phyloP scores from a whole-genome alignment of 2,113 vertebrate species.

The Jacana jacana region DNA sequence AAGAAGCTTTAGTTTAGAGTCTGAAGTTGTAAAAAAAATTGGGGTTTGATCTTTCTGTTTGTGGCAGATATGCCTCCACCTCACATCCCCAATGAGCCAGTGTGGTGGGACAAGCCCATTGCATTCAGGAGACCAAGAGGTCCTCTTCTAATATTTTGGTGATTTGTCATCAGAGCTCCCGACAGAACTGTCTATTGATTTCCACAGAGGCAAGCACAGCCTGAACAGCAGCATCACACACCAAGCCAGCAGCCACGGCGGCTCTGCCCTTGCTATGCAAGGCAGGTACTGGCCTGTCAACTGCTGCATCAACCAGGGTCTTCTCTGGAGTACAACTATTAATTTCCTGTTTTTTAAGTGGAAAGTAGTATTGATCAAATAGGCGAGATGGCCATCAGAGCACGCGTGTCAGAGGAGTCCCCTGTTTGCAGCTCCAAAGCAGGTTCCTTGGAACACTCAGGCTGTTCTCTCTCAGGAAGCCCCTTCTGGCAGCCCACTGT shows the following conservation, averaged over 20 bases:
- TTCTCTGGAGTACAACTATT: neutral
- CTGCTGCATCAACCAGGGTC: neutral
- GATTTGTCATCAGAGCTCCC: neutral
- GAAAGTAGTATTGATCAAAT: neutral
- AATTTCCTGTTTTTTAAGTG: neutral
- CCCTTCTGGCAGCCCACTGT: neutral
- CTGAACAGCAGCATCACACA: neutral
- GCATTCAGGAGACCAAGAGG: neutral
- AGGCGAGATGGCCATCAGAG: rapidly evolving
- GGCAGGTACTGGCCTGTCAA: neutral
- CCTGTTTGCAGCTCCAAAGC: neutral
- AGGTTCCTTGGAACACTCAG: neutral
- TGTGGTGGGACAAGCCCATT: neutral
- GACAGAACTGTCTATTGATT: neutral
- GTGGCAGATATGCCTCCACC: neutral
- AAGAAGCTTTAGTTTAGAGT: neutral
- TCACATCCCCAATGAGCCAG: too few species aligned
- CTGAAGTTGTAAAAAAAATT: neutral
- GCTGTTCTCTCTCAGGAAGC: neutral
- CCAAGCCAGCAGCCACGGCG: neutral
- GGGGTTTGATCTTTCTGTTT: neutral
- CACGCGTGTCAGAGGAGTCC: rapidly evolving
- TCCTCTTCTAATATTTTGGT: neutral
- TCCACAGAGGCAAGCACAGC: neutral
- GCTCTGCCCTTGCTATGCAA: neutral